phyloP scores from a whole-genome alignment of 2,113 vertebrate genomes.

The Neofelis nebulosa region DNA sequence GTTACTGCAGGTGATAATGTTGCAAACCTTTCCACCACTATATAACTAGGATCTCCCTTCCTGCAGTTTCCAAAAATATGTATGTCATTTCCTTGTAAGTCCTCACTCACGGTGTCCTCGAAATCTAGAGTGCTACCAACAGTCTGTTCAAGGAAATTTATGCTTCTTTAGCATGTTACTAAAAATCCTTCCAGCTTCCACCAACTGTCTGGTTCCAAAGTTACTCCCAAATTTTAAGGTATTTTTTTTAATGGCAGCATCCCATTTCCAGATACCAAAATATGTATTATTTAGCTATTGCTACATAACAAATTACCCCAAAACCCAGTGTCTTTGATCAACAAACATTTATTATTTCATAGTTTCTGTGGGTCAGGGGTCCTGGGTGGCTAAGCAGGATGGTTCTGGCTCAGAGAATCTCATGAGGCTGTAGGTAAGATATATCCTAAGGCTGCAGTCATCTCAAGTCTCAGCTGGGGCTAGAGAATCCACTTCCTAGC shows the following conservation, averaged over 20 bases:
- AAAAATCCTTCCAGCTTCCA: neutral
- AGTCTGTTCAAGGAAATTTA: neutral
- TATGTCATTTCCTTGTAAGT: slow-evolving; percentile 1
- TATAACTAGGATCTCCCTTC: neutral
- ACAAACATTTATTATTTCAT: neutral
- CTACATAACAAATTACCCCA: neutral
- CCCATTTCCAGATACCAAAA: neutral
- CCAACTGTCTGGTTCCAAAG: neutral
- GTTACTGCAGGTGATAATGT: neutral
- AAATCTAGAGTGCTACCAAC: neutral
- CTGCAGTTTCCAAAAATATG: neutral
- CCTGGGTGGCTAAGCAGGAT: neutral
- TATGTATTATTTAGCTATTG: neutral
- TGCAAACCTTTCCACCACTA: neutral
- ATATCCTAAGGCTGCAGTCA: neutral
- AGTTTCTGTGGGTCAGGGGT: neutral
- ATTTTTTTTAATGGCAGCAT: neutral
- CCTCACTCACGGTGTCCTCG: neutral
- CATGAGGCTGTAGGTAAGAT: neutral
- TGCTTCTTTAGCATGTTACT: neutral
- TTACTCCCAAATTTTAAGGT: neutral
- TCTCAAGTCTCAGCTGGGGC: neutral
- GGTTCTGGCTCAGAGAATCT: neutral
- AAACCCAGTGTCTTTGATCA: neutral
- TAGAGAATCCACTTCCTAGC: neutral